Evolutionary conservation across 2,888 invertebrate genomes (phyloP).

Genomic region (Syrphus vitripennis): DNA sequence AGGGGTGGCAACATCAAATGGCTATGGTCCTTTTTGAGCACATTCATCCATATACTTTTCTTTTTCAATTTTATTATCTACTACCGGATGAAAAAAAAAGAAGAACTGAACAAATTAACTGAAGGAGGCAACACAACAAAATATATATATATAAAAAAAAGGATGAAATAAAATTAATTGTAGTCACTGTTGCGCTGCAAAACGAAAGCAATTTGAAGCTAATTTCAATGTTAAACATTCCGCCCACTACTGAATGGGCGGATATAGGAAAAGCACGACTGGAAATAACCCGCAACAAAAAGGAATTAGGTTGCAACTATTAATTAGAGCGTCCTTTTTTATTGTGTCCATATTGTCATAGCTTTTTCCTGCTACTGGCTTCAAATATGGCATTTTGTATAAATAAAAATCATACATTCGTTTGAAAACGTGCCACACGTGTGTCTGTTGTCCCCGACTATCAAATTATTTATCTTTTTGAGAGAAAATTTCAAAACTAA

Average conservation of each 20-base stretch:
- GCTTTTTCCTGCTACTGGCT: slow-evolving; percentile 2
- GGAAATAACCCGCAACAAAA: slow-evolving; percentile 46
- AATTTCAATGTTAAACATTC: slow-evolving; percentile 67
- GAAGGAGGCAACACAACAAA: not conserved
- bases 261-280: slow-evolving; percentile 16
- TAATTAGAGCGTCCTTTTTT: slow-evolving; percentile 51
- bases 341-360: slow-evolving; percentile 10
- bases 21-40: slow-evolving; percentile 16
- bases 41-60: not conserved
- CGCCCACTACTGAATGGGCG: slow-evolving; percentile 38
- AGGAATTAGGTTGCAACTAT: slow-evolving; percentile 60
- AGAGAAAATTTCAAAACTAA: not conserved
- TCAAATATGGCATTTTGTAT: not conserved
- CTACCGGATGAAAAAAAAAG: not conserved
- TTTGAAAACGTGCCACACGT: slow-evolving; percentile 45
- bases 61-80: slow-evolving; percentile 4
- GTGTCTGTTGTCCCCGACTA: slow-evolving; percentile 29
- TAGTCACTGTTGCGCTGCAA: slow-evolving; percentile 61
- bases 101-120: slow-evolving; percentile 5
- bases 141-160: no score
- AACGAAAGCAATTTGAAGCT: slow-evolving; percentile 64
- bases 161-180: slow-evolving; percentile 59
- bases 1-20: slow-evolving; percentile 34
- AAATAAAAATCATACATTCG: slow-evolving; percentile 18
- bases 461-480: slow-evolving; percentile 60